Percentiles rank a stretch among this genome's conserved stretches.
phyloP scores from a whole-genome alignment of 2,888 invertebrate genomes.

The Eupithecia tripunctaria region DNA sequence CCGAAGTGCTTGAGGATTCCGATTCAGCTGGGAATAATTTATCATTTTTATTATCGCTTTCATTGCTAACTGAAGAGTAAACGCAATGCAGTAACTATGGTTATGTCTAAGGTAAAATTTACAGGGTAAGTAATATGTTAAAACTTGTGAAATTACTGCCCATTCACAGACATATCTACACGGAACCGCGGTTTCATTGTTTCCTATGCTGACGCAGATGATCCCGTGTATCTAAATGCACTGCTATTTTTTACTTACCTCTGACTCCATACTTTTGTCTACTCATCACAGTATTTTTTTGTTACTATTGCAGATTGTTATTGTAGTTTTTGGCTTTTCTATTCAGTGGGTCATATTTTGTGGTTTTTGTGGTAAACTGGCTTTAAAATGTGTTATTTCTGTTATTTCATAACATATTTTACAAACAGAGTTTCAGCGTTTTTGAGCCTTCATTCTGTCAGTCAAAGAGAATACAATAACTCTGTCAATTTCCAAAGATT shows the following conservation, averaged over 20 bases:
- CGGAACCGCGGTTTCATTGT: too few relatives aligned
- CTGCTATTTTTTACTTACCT: background rate
- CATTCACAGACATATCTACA: too few relatives aligned
- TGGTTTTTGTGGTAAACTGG: background rate
- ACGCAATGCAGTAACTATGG: background rate
- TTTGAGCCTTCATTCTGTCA: background rate
- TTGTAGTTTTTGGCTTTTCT: background rate
- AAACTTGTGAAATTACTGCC: background rate
- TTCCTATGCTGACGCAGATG: too few relatives aligned
- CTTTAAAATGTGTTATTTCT: background rate
- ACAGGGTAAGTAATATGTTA: background rate
- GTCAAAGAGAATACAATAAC: too few relatives aligned
- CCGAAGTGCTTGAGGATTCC: slow-evolving; percentile 17
- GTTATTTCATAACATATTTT: background rate
- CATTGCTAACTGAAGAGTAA: background rate
- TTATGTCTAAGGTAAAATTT: background rate
- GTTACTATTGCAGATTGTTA: background rate
- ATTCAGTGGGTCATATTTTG: background rate
- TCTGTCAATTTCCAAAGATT: background rate
- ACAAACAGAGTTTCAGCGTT: background rate
- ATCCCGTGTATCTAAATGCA: background rate
- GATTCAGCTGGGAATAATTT: background rate
- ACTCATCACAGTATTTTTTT: slow-evolving; percentile 1
- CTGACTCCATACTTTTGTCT: background rate
- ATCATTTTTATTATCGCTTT: background rate